Conservation (phyloP, 2,113 vertebrate genomes). For the Spermophilus dauricus region DNA sequence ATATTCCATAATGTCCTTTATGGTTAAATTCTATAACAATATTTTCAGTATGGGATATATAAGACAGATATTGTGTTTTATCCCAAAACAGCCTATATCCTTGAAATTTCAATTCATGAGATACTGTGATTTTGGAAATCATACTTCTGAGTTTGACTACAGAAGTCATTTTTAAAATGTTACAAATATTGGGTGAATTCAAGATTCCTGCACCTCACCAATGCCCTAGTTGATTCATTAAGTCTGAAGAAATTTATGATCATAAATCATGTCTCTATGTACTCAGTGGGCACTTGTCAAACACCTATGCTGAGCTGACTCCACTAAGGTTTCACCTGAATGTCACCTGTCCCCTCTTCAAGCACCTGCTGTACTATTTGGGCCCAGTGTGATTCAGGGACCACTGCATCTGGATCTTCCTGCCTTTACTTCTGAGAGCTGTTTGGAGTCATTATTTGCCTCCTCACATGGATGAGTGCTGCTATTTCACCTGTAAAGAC, state of each 20-base stretch:
- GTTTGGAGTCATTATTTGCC: not conserved
- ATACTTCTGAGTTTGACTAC: slow-evolving; percentile 54
- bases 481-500: not conserved
- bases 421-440: too few relatives aligned
- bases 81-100: slow-evolving; percentile 79
- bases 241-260: not conserved
- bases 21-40: slow-evolving; percentile 78
- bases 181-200: not conserved
- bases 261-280: not conserved
- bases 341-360: not conserved
- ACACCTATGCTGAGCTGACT: not conserved
- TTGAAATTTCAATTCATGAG: slow-evolving; percentile 81
- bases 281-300: not conserved
- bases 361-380: not conserved
- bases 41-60: slow-evolving; percentile 83
- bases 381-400: not conserved
- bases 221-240: not conserved
- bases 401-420: fast-evolving
- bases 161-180: not conserved
- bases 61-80: slow-evolving; percentile 81
- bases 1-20: slow-evolving; percentile 68
- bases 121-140: slow-evolving; percentile 81
- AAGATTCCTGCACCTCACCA: not conserved
- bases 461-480: not conserved
- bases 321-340: not conserved